phyloP scores from a whole-genome alignment of 1,140 invertebrate species.

The Agrilus planipennis region DNA sequence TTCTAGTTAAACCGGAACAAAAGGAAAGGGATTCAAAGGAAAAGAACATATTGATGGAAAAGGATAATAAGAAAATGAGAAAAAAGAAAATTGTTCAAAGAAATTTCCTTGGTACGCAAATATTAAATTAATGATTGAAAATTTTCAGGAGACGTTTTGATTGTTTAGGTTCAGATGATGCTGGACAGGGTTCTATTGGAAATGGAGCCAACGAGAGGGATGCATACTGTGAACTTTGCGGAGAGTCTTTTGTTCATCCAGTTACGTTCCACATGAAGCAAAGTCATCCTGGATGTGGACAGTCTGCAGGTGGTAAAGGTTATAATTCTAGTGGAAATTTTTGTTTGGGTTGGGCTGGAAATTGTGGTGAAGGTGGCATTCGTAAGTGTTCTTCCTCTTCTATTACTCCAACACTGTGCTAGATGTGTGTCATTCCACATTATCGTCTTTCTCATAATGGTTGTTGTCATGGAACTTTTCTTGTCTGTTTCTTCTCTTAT shows the following conservation, averaged over 20 bases:
- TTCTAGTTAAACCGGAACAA: slow-evolving; percentile 8
- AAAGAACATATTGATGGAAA: slow-evolving; percentile 36
- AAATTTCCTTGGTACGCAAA: slow-evolving; percentile 32
- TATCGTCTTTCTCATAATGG: no score
- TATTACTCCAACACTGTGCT: no score
- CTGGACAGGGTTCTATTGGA: no score
- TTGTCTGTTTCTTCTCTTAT: no score
- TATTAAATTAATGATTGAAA: not conserved
- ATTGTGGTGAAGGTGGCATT: slow-evolving; percentile 76
- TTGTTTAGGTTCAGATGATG: slow-evolving; percentile 19
- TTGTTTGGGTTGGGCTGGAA: slow-evolving; percentile 76
- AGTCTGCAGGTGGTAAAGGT: slow-evolving; percentile 73
- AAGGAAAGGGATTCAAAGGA: slow-evolving; percentile 33
- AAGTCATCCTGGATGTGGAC: slow-evolving; percentile 80
- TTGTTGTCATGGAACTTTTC: no score
- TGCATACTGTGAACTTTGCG: slow-evolving; percentile 80
- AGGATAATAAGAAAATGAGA: slow-evolving; percentile 39
- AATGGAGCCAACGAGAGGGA: slow-evolving; percentile 34
- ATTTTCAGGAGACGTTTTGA: slow-evolving; percentile 2
- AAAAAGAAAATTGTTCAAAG: slow-evolving; percentile 42
- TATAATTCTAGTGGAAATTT: slow-evolving; percentile 79
- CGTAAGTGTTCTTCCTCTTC: slow-evolving; percentile 36
- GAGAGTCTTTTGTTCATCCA: slow-evolving; percentile 60
- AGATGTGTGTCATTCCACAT: no score
- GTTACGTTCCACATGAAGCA: slow-evolving; percentile 87